These are phyloP conservation scores for Machaerirhynchus nigripectus DNA, from an alignment of 2,113 vertebrate genomes.

Conservation along the genomic window DNA sequence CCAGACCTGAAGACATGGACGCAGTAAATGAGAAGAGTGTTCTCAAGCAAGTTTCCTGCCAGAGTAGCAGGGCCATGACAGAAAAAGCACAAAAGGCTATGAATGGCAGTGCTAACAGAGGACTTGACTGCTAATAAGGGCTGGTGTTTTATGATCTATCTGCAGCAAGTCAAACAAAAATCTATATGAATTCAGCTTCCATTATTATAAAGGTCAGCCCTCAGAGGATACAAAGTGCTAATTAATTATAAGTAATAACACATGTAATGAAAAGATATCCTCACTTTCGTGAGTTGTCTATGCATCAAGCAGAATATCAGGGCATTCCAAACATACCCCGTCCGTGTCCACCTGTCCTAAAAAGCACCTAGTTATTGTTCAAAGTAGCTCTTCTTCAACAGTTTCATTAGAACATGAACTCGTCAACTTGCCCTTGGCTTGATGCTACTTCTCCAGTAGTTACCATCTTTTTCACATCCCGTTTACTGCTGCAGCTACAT, in stretches of 20 bases:
- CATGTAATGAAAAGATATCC: neutral
- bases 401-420: neutral
- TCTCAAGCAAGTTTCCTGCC: neutral
- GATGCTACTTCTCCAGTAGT: neutral
- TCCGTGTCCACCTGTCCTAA: neutral
- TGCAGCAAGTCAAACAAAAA: neutral
- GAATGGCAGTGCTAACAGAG: neutral
- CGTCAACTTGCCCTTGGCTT: neutral
- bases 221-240: neutral
- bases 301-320: neutral
- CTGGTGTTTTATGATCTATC: neutral
- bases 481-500: neutral
- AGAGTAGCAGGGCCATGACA: neutral
- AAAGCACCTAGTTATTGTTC: neutral
- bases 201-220: neutral
- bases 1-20: neutral
- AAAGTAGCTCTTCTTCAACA: neutral
- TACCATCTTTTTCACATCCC: neutral
- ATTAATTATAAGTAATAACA: neutral
- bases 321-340: neutral
- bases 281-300: neutral
- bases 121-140: neutral
- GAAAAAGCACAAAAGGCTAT: neutral
- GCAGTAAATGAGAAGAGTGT: neutral
- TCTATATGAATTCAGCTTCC: neutral